Conservation (phyloP, 2,888 invertebrate genomes). For the Odiellus spinosus region DNA sequence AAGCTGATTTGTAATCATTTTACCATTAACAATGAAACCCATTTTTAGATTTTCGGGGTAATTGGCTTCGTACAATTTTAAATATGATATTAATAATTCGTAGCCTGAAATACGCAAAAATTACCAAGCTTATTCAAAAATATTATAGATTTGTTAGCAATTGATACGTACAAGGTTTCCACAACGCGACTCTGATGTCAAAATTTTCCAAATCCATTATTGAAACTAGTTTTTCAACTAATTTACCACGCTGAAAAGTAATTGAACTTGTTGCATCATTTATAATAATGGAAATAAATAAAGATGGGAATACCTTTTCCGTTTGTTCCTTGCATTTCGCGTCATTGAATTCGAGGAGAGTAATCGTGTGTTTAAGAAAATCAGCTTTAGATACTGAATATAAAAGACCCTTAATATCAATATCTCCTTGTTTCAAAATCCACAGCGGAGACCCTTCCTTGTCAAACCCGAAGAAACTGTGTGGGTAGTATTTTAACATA, state of each 20-base stretch:
- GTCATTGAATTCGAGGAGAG: slow-evolving; percentile 39
- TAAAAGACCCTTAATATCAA: slow-evolving; percentile 52
- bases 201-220: slow-evolving; percentile 34
- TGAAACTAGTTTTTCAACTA: slow-evolving; percentile 28
- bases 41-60: slow-evolving; percentile 78
- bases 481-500: slow-evolving; percentile 53
- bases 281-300: no score
- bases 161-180: slow-evolving; percentile 60
- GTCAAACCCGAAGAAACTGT: slow-evolving; percentile 62
- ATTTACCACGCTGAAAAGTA: slow-evolving; percentile 24
- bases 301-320: slow-evolving; percentile 11
- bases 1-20: no score
- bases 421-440: slow-evolving; percentile 58
- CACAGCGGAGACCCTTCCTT: slow-evolving; percentile 64
- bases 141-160: no score
- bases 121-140: no score
- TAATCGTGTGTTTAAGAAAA: slow-evolving; percentile 50
- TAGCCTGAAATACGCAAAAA: no score
- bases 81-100: slow-evolving; percentile 19
- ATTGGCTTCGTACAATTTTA: slow-evolving; percentile 74
- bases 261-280: neutral
- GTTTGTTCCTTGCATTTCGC: slow-evolving; percentile 25
- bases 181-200: slow-evolving; percentile 38
- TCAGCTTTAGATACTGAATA: slow-evolving; percentile 55
- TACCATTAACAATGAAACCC: slow-evolving; percentile 64